Percentiles rank a stretch among this genome's conserved stretches.
phyloP scores from a whole-genome alignment of 1,140 invertebrate species.

The Diuraphis noxia region DNA sequence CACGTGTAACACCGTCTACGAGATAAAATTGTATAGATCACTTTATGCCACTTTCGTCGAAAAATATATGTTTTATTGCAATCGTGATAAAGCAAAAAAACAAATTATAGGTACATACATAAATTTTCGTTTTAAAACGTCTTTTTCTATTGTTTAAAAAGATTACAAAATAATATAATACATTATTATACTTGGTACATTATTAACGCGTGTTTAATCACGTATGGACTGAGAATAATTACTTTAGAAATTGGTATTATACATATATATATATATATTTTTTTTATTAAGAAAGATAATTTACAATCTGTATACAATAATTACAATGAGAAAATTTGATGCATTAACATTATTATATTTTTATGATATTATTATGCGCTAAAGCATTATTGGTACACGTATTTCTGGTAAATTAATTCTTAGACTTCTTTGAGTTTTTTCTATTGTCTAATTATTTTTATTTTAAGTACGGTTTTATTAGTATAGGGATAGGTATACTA shows the following conservation, averaged over 20 bases:
- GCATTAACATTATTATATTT: too few species aligned
- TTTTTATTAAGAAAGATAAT: background rate
- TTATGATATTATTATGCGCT: too few species aligned
- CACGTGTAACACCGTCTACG: background rate
- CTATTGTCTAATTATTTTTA: background rate
- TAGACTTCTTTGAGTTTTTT: background rate
- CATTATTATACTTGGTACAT: background rate
- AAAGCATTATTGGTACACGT: background rate
- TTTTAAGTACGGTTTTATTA: background rate
- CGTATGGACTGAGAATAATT: background rate
- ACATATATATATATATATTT: background rate
- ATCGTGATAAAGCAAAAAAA: background rate
- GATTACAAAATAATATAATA: too few species aligned
- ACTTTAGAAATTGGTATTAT: background rate
- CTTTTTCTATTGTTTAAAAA: too few species aligned
- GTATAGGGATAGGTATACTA: too few species aligned
- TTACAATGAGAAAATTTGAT: too few species aligned
- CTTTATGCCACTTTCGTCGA: too few species aligned
- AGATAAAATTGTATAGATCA: too few species aligned
- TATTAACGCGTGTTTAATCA: background rate
- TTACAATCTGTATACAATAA: too few species aligned
- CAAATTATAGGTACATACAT: background rate
- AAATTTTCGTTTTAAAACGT: background rate
- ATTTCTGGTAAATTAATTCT: background rate
- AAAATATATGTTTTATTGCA: background rate